phyloP scores from a whole-genome alignment of 1,140 invertebrate species.

The Ostrea denselamellosa region DNA sequence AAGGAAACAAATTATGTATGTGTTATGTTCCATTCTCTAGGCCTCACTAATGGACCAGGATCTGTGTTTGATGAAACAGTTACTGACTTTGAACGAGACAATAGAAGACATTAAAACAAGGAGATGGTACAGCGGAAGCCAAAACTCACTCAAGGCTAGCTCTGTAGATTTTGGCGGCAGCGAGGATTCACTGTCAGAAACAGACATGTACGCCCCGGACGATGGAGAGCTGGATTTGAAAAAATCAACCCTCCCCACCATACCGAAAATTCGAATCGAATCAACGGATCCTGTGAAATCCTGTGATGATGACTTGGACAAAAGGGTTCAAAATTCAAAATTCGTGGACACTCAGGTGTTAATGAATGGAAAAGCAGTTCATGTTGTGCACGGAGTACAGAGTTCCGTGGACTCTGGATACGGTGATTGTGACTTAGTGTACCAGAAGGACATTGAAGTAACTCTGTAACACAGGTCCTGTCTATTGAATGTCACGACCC shows the following conservation, averaged over 20 bases:
- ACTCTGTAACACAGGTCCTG: conserved; percentile 38
- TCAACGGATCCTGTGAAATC: conserved; percentile 24
- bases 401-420: conserved; percentile 51
- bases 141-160: conserved; percentile 47
- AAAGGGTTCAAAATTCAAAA: conserved; percentile 19
- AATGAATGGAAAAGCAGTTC: conserved; percentile 43
- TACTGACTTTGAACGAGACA: conserved; percentile 71
- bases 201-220: conserved; percentile 49
- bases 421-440: conserved; percentile 44
- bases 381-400: conserved; percentile 46
- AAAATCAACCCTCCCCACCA: neutral
- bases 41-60: conserved; percentile 73
- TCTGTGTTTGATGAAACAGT: conserved; percentile 71
- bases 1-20: neutral
- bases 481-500: neutral
- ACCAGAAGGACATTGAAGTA: conserved; percentile 55
- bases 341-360: conserved; percentile 35
- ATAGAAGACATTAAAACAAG: conserved; percentile 73
- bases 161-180: conserved; percentile 38
- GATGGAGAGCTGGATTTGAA: conserved; percentile 19
- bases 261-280: neutral
- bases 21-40: conserved; percentile 49
- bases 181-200: conserved; percentile 51
- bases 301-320: neutral
- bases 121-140: conserved; percentile 56